Conservation (phyloP, 1,140 invertebrate genomes). For the Rhynchophorus ferrugineus region DNA sequence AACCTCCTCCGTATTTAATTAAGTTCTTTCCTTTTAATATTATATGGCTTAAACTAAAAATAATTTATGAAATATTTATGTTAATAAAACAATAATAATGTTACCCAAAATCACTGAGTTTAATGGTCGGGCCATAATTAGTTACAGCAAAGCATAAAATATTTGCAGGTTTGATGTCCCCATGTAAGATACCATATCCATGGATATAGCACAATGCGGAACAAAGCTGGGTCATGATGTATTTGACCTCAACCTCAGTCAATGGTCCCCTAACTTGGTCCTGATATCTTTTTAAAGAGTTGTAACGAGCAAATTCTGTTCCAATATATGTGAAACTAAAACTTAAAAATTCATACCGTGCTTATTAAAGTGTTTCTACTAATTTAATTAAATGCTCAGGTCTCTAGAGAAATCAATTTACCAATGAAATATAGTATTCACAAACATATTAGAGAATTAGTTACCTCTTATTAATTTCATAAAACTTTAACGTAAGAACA, state of each 20-base stretch:
- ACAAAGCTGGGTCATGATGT: slow-evolving; percentile 13
- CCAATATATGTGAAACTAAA: slow-evolving; percentile 17
- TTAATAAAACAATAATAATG: neutral
- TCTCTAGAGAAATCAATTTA: neutral
- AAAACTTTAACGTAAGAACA: slow-evolving; percentile 7
- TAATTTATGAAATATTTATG: neutral
- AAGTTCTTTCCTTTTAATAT: neutral
- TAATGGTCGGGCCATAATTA: neutral
- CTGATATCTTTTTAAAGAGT: slow-evolving; percentile 2
- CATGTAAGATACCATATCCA: slow-evolving; percentile 12
- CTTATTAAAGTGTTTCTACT: neutral
- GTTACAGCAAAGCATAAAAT: slow-evolving; percentile 1
- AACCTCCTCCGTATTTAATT: slow-evolving; percentile 2
- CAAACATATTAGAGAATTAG: neutral
- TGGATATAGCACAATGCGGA: slow-evolving; percentile 14
- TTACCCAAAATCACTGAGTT: slow-evolving; percentile 21
- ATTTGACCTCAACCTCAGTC: neutral
- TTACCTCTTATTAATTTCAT: slow-evolving; percentile 15
- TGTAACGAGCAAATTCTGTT: slow-evolving; percentile 9
- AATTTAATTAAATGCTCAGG: neutral
- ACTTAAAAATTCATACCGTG: neutral
- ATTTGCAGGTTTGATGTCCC: slow-evolving; percentile 18
- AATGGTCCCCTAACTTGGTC: neutral
- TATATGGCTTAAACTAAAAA: slow-evolving; percentile 18
- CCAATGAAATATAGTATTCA: neutral